phyloP scores from a whole-genome alignment of 1,140 invertebrate genomes.

The Brachionus manjavacas region DNA sequence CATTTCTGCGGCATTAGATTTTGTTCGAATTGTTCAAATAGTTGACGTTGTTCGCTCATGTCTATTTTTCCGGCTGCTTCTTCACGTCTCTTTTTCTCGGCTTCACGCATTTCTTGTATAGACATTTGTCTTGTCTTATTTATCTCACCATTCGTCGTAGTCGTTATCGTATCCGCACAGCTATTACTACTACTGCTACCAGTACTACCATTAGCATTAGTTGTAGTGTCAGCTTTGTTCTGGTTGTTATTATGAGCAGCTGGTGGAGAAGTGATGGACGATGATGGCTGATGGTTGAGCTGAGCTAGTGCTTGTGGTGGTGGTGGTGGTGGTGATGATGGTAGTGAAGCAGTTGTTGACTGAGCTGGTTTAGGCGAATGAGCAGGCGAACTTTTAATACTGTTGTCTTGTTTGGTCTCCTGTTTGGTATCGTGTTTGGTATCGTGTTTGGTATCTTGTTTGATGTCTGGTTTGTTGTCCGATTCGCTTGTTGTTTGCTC shows the following conservation, averaged over 20 bases:
- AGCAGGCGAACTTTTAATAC: neutral
- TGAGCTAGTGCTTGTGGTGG: neutral
- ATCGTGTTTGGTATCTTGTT: too few relatives aligned
- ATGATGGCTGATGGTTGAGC: too few relatives aligned
- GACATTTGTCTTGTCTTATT: constrained; percentile 19
- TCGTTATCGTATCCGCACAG: too few relatives aligned
- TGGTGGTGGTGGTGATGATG: neutral
- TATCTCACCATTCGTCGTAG: neutral
- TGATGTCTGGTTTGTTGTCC: too few relatives aligned
- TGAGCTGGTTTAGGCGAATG: neutral
- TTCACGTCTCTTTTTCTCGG: constrained; percentile 22
- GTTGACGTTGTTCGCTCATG: constrained; percentile 29
- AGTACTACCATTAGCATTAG: too few relatives aligned
- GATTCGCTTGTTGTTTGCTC: neutral
- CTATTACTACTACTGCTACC: too few relatives aligned
- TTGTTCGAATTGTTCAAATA: constrained; percentile 40
- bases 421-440: too few relatives aligned
- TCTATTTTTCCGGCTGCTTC: constrained; percentile 38
- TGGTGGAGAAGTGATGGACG: neutral
- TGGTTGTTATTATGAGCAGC: neutral
- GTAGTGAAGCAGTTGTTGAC: neutral
- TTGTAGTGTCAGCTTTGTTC: neutral
- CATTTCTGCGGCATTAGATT: constrained; percentile 19
- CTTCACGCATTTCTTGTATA: constrained; percentile 35
- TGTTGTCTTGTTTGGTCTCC: neutral